Evolutionary conservation across 2,888 invertebrate species (phyloP), one percentile per base, ranked within the genome.

Genomic region (Dicycla oo): DNA sequence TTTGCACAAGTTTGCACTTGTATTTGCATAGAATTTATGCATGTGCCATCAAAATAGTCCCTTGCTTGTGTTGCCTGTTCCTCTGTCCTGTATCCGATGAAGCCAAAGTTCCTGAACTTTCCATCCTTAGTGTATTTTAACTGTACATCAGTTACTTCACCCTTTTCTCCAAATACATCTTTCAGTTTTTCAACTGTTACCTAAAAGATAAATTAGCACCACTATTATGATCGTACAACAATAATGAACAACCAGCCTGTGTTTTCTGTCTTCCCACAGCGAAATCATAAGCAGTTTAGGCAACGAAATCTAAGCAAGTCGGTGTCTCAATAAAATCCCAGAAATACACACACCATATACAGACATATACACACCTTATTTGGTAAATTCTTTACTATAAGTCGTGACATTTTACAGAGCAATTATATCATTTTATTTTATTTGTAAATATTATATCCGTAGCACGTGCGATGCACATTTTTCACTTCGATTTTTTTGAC

Each of bases 61-160:
- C 97, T 96, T 0, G 99, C 99, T 47, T 96, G 96, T 62, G 97
- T 89, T 0, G 99, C 99, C 89, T 98, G 98, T 62, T 97, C 97
- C 78, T 98, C 98, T 34, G 96, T 97, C 89, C 98, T 97, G 92
- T 97, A 99, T 11, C 99, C 99, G 85, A 99, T 96, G 90, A 99
- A 99, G 7, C 98, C 99, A 94, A 99, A 99, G 87, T 98, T 97
- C 74, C 99, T 97, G 91, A 99, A 99, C 90, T 97, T 97, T 13
- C 99, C 99, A 95, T 98, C 98, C 85, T 97, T 97, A 0, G 98
- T 99, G 89, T 98, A 99, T 92, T 99, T 99, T 11, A 99, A 93
- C 88, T 99, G 98, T 11, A 99, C 97, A 95, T 99, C 99, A 11
- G 99, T 99, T 13, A 99, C 97, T 79, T 97, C 97, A 34, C 99